Base-by-base conservation (phyloP, 2,888 invertebrate genomes). In the Limnephilus rhombicus region DNA sequence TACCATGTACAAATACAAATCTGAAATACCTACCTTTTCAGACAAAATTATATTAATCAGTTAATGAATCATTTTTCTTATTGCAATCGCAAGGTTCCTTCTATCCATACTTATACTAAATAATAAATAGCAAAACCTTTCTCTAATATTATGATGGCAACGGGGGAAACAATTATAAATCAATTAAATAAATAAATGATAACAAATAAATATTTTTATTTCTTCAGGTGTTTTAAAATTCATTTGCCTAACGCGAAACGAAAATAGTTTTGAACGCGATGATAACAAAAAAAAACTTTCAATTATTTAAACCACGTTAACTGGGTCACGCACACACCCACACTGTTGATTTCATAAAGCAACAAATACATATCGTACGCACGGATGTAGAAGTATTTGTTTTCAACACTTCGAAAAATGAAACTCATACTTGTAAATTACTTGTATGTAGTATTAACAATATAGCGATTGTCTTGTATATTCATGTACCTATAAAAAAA, bases 241-340 rank as follows among this genome's bases (percentile, higher is more conserved):
- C 68, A 68, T 68, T n/a, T 1, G 9, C 24, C 24, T 34, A 41
- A 83, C 15, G 31, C 24, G n/a, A 83, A 83, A 24, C 37, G 37
- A 83, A 82, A 82, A 83, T 37, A 68, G 9, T 7, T 83, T 83
- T 83, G 83, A 83, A 83, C 41, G 83, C 83, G 37, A 37, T 41
- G 15, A 83, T 37, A 83, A 68, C 24, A 24, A 68, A 68, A 68
- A 68, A 83, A 83, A 83, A 83, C 83, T 37, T 83, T 83, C 37
- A 83, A 83, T 83, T 86, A 86, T 86, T 86, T 24, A 86, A 45
- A 45, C 45, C n/a, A 49, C 85, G n/a, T 86, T 45, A 86, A 86
- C n/a, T 86, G 41, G 85, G 85, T 86, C 85, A 86, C 41, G 15
- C 85, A 86, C 85, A 86, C 85, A 85, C 13, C 13, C 18, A 85